These are phyloP conservation scores for Phyllotreta cruciferae DNA, from an alignment of 2,888 invertebrate genomes.

Conservation along the genomic window DNA sequence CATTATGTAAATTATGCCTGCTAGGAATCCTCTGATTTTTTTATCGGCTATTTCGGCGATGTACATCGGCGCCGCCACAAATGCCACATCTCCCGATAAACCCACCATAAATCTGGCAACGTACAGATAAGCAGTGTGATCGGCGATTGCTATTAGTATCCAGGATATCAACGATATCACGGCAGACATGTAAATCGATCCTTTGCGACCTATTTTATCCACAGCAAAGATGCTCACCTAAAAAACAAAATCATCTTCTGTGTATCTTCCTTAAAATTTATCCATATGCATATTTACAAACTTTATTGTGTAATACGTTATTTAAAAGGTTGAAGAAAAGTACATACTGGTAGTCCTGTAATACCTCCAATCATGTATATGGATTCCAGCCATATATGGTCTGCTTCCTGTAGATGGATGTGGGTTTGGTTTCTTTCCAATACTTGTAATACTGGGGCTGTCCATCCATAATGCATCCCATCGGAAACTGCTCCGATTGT, in stretches of 20 bases:
- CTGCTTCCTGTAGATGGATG: conserved; percentile 48
- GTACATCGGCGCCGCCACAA: conserved; percentile 59
- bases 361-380: conserved; percentile 52
- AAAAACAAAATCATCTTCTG: background rate
- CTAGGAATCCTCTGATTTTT: conserved; percentile 56
- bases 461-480: conserved; percentile 61
- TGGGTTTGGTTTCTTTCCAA: conserved; percentile 50
- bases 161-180: conserved; percentile 54
- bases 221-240: conserved; percentile 53
- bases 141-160: conserved; percentile 55
- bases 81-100: conserved; percentile 57
- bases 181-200: conserved; percentile 56
- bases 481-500: conserved; percentile 48
- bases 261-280: background rate
- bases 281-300: background rate
- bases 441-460: conserved; percentile 56
- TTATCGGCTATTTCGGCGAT: conserved; percentile 59
- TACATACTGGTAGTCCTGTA: conserved; percentile 51
- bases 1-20: conserved; percentile 58
- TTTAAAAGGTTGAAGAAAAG: background rate
- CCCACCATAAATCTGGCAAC: conserved; percentile 57
- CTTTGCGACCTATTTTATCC: conserved; percentile 54
- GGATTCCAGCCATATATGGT: conserved; percentile 52
- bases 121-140: conserved; percentile 52
- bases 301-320: background rate